Percentiles rank a stretch among this genome's conserved stretches.
Evolutionary conservation across 2,888 invertebrate genomes (phyloP).

Genomic region (Noctuana brunneofusca): DNA sequence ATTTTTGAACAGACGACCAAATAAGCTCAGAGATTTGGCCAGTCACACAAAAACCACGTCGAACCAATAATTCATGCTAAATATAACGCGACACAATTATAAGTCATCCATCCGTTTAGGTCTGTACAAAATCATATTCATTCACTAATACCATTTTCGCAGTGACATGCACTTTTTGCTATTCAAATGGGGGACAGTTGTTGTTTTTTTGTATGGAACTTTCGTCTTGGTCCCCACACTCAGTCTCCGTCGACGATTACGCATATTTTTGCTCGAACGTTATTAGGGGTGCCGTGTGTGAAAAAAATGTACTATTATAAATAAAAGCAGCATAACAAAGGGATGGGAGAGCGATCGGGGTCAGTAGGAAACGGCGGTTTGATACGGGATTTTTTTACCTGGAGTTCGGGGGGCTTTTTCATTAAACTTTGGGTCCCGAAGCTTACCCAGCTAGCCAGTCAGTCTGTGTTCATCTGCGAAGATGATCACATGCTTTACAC

Average conservation of each 20-base stretch:
- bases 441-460: conserved; percentile 75
- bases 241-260: conserved; percentile 65
- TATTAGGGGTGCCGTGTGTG: conserved; percentile 81
- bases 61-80: conserved; percentile 81
- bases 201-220: conserved; percentile 66
- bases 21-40: conserved; percentile 31
- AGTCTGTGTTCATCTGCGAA: conserved; percentile 82
- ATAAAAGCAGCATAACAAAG: conserved; percentile 78
- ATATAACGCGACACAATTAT: conserved; percentile 79
- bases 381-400: conserved; percentile 81
- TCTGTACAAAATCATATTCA: conserved; percentile 78
- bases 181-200: conserved; percentile 81
- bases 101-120: conserved; percentile 79
- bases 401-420: conserved; percentile 76
- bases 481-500: conserved; percentile 80
- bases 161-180: conserved; percentile 82
- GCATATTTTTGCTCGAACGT: conserved; percentile 79
- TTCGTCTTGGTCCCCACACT: conserved; percentile 50
- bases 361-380: conserved; percentile 83
- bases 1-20: conserved; percentile 12
- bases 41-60: conserved; percentile 64
- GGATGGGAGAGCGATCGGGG: conserved; percentile 82
- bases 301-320: conserved; percentile 82
- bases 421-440: conserved; percentile 67
- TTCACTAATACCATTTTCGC: conserved; percentile 77